Base-by-base conservation (phyloP, 2,797 vertebrate species). In the Sebastes matsubarae region DNA sequence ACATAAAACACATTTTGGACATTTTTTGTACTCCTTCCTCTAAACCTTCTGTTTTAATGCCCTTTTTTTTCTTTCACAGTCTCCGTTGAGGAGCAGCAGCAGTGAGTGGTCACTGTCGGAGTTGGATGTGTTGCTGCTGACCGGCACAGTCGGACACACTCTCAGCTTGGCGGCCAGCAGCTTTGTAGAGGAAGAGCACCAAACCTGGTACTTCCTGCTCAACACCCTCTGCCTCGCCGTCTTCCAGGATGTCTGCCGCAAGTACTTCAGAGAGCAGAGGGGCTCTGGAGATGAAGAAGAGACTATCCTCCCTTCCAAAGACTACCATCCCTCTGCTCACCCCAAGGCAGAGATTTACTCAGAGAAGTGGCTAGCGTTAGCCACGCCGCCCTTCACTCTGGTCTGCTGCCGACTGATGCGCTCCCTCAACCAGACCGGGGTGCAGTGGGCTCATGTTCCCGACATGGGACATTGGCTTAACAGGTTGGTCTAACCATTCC, bases 171-270 rank as follows among this genome's bases (percentile, higher is more conserved):
- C 96, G 0, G 94, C 98, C 64, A 99, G 98, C 95, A 99, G 98
- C 91, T 99, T 99, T 7, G 94, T 99, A 3, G 98, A 99, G 90
- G 98, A 99, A 78, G 98, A 99, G 79, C 98, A 99, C 88, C 98
- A 99, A 88, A 99, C 96, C 16, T 99, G 98, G 98, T 99, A 99
- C 94, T 99, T 99, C 83, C 95, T 99, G 65, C 88, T 97, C 89
- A 98, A 91, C 90, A 99, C 98, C 0, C 96, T 99, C 75, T 98
- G 98, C 91, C 94, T 99, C 76, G 93, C 93, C 20, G 75, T 99
- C 79, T 96, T 97, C 90, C 97, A 98, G 68, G 96, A 99, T 4
- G 94, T 97, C 38, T 98, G 95, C 81, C 96, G 97, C 78, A 96
- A 94, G 87, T 96, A 96, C 91, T 97, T 98, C 90, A 81, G 68